Evolutionary conservation across 1,140 invertebrate species (phyloP), one percentile per base, ranked within the genome.

Genomic region (Medauroidea extradentata): DNA sequence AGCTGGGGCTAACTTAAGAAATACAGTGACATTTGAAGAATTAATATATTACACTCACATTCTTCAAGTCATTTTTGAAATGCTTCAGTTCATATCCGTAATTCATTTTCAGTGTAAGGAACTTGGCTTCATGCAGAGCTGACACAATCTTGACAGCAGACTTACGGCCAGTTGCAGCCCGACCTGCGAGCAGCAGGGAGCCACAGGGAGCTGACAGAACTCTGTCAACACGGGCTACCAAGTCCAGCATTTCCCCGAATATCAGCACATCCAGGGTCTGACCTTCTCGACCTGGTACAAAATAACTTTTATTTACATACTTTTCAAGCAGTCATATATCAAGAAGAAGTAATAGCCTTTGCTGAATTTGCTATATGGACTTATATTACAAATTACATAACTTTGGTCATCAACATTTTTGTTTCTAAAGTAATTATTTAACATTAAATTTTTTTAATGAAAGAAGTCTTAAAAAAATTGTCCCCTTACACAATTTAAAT

Each of bases 121-220:
- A 68, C 55, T 81, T 82, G 50, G 88, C 83, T 44, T 85, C 81
- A 50, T 90, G 86, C 67, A 92, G 76, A 46, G 83, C 79, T 9
- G 90, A 83, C 4, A 90, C 81, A 9, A 95, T 78, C 65, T 81
- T 83, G 3, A 88, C 77, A 1, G 90, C 84, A 16, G 90, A 85
- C 63, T 88, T 81, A 41, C 92, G 78, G 9, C 93, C 90, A 46
- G 88, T 83, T 5, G 93, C 94, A 42, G 86, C 80, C 64, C 84
- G 78, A 8, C 91, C 92, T 18, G 85, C 76, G 49, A 96, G 69
- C 9, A 96, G 71, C 24, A 93, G 65, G 27, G 87, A 87, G 1
- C 87, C 86, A 41, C 82, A 78, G 13, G 81, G 77, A 24, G 75
- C 72, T 21, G 81, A 81, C 5, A 91, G 67, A 1, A 83, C 76